Percentiles rank a stretch among this genome's conserved stretches.
Evolutionary conservation across 2,113 vertebrate species (phyloP).

Genomic region (Cyprinus carpio): DNA sequence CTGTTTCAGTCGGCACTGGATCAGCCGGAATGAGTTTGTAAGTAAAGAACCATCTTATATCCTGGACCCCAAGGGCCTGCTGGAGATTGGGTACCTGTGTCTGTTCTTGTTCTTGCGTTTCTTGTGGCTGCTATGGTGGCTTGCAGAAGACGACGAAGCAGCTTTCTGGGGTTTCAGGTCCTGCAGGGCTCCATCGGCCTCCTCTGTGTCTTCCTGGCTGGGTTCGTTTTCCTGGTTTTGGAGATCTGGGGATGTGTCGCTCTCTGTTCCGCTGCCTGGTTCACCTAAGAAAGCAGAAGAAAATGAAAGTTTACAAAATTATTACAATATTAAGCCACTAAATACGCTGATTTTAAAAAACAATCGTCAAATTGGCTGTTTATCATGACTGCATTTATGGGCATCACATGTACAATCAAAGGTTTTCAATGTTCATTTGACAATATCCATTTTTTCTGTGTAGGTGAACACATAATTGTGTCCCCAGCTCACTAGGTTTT

Average conservation of each 20-base stretch:
- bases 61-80: neutral
- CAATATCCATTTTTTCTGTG: neutral
- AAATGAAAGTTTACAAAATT: neutral
- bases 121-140: slow-evolving; percentile 97
- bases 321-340: neutral
- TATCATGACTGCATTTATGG: too few relatives aligned
- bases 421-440: neutral
- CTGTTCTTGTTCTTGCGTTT: slow-evolving; percentile 99
- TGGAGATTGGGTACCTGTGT: slow-evolving; percentile 84
- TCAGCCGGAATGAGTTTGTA: neutral
- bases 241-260: slow-evolving; percentile 94
- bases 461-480: neutral
- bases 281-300: slow-evolving; percentile 76
- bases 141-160: slow-evolving; percentile 89
- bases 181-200: slow-evolving; percentile 89
- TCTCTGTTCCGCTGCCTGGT: slow-evolving; percentile 94
- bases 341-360: neutral
- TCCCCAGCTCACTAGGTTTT: neutral
- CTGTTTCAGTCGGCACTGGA: neutral
- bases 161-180: slow-evolving; percentile 97
- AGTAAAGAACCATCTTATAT: neutral
- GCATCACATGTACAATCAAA: too few relatives aligned
- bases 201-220: slow-evolving; percentile 92
- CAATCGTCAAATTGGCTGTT: too few relatives aligned
- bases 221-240: slow-evolving; percentile 99